These are phyloP conservation scores for Neocrepidodera transversa DNA, from an alignment of 2,888 invertebrate genomes.

Conservation along the genomic window DNA sequence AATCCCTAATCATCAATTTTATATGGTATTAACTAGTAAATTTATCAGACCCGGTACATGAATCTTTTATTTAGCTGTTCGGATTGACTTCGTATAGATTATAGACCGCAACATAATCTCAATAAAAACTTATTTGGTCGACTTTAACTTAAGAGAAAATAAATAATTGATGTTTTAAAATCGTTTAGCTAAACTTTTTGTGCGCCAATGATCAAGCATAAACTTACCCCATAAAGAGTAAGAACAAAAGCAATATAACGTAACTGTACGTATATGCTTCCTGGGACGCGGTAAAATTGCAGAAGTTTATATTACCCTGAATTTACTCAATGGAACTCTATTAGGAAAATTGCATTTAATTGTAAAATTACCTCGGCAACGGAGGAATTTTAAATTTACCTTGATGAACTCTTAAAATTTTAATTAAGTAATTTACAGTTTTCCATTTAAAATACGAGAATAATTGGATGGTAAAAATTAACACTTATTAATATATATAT, in stretches of 20 bases:
- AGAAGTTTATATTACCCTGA: conserved; percentile 13
- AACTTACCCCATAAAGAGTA: conserved; percentile 1
- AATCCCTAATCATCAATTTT: too few relatives aligned
- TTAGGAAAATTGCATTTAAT: conserved; percentile 28
- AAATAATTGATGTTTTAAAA: too few relatives aligned
- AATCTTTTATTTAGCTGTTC: too few relatives aligned
- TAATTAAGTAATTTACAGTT: conserved; percentile 28
- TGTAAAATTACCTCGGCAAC: conserved; percentile 22
- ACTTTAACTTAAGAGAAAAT: too few relatives aligned
- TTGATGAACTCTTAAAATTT: conserved; percentile 28
- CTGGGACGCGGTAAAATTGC: not conserved
- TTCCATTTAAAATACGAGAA: conserved; percentile 14
- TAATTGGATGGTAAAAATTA: too few relatives aligned
- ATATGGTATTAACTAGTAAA: too few relatives aligned
- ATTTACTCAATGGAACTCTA: conserved; percentile 21
- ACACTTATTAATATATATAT: too few relatives aligned
- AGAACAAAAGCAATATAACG: conserved; percentile 4
- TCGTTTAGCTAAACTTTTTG: too few relatives aligned
- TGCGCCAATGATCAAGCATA: not conserved
- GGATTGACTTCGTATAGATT: too few relatives aligned
- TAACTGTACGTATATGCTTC: not conserved
- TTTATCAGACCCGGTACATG: too few relatives aligned
- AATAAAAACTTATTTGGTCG: too few relatives aligned
- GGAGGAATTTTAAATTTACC: conserved; percentile 26
- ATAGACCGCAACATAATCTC: too few relatives aligned